Evolutionary conservation across 2,888 invertebrate genomes (phyloP).

Genomic region (Nebria salina): DNA sequence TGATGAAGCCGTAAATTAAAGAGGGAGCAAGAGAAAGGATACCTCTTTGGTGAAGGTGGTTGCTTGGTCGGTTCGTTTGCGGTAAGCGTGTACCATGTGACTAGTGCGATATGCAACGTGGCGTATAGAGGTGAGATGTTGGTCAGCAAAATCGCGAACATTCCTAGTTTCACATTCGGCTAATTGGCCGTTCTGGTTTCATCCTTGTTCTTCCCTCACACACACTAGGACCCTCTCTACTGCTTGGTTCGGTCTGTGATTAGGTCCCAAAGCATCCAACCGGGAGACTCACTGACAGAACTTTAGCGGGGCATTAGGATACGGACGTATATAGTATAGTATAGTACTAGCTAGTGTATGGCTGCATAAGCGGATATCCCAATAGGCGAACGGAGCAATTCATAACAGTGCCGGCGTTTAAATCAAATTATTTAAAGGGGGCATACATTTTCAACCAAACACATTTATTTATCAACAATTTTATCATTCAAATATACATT

Average conservation of each 20-base stretch:
- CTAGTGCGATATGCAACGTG: slow-evolving; percentile 20
- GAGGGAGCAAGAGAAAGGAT: neutral
- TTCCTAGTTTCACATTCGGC: slow-evolving; percentile 34
- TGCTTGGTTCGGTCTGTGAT: slow-evolving; percentile 24
- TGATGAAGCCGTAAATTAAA: slow-evolving; percentile 10
- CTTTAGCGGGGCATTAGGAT: slow-evolving; percentile 31
- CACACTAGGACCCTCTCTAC: neutral
- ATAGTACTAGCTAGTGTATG: slow-evolving; percentile 18
- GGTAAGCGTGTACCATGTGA: slow-evolving; percentile 10
- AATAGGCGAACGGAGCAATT: slow-evolving; percentile 7
- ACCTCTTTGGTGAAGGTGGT: neutral
- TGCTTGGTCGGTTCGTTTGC: slow-evolving; percentile 12
- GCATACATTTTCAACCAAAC: too few relatives aligned
- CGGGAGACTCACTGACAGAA: slow-evolving; percentile 40
- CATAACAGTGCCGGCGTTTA: neutral
- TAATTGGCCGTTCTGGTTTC: slow-evolving; percentile 30
- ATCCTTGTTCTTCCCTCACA: neutral
- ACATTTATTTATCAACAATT: too few relatives aligned
- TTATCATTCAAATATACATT: too few relatives aligned
- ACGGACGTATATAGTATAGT: slow-evolving; percentile 7
- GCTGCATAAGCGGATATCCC: slow-evolving; percentile 41
- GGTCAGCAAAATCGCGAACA: slow-evolving; percentile 31
- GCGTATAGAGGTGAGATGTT: slow-evolving; percentile 18
- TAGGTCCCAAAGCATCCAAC: slow-evolving; percentile 33
- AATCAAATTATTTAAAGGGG: neutral